Conservation (phyloP, 2,113 vertebrate genomes). For the Ahaetulla prasina region DNA sequence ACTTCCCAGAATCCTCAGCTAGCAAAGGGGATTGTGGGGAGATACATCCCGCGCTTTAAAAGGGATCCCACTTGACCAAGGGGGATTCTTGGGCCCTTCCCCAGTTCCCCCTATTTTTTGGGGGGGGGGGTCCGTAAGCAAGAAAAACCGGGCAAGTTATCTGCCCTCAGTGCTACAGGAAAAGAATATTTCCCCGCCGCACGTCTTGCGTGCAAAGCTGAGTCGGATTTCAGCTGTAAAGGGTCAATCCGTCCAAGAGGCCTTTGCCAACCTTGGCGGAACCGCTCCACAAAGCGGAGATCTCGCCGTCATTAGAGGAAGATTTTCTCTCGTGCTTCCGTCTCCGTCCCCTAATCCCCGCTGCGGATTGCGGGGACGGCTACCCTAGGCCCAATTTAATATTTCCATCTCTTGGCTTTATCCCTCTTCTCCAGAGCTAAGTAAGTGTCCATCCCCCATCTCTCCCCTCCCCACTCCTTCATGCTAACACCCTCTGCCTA, state of each 20-base stretch:
- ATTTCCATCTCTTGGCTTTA: slow-evolving; percentile 11
- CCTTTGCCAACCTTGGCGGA: accelerated
- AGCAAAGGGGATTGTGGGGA: not conserved
- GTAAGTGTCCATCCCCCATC: not conserved
- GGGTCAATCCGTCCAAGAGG: accelerated
- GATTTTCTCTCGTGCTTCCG: not conserved
- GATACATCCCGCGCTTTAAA: too few species aligned
- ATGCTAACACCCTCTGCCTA: slow-evolving; percentile 36
- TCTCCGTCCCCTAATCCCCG: not conserved
- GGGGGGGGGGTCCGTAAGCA: accelerated
- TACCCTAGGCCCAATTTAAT: not conserved
- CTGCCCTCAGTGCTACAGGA: not conserved
- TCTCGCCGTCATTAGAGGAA: not conserved
- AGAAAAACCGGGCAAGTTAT: not conserved
- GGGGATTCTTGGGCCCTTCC: not conserved
- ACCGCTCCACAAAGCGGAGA: not conserved
- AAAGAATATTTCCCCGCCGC: not conserved
- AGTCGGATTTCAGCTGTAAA: not conserved
- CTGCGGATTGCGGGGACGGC: not conserved
- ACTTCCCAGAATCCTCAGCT: not conserved
- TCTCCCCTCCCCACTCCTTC: not conserved
- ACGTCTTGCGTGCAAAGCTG: not conserved
- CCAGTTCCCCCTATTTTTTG: not conserved
- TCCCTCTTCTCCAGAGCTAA: slow-evolving; percentile 2
- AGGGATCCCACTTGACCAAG: not conserved